Evolutionary conservation across 2,888 invertebrate species (phyloP), one percentile per base, ranked within the genome.

Genomic region (Rhamphomyia laevipes): DNA sequence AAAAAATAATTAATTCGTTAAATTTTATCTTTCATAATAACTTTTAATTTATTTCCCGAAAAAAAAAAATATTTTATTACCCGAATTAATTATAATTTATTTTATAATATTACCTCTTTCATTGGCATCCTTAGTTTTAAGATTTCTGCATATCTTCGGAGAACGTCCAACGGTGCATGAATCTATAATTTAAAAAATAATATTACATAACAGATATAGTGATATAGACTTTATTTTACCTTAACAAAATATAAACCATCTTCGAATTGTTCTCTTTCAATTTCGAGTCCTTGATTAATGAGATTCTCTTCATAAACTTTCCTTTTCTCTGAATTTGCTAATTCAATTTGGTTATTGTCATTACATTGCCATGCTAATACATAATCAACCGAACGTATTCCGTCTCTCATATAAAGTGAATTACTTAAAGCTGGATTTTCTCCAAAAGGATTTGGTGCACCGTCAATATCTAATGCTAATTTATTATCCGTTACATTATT

Each of bases 71-170:
- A 43, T n/a, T 23, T 38, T 10, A 15, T 42, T 30, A 9, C 30
- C 6, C 30, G 30, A 11, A 30, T 30, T 30, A 6, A 30, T 13
- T 33, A 6, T 13, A 35, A 35, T n/a, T 35, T n/a, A 35, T 30
- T 31, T 45, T 35, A 17, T n/a, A n/a, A 18, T 53, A 62, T 63
- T 64, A 87, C 81, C 76, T 84, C 85, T 77, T 85, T 90, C 89
- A 95, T 94, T 4, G 94, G 93, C 86, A 94, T 84, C 64, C 91
- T 77, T 21, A 94, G 74, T 67, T 94, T 93, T 58, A 94, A 76
- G 60, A 93, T 87, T 72, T 95, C 95, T 52, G 90, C 83, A 70
- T 94, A 94, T 59, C 90, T 78, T 57, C 84, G 77, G 46, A 94
- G 71, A 7, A 94, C 89, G 63, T 84, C 78, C 57, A 79, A 71